These are phyloP conservation scores for Drosophila fulvimacula DNA, from an alignment of 2,888 invertebrate genomes.

Conservation along the genomic window DNA sequence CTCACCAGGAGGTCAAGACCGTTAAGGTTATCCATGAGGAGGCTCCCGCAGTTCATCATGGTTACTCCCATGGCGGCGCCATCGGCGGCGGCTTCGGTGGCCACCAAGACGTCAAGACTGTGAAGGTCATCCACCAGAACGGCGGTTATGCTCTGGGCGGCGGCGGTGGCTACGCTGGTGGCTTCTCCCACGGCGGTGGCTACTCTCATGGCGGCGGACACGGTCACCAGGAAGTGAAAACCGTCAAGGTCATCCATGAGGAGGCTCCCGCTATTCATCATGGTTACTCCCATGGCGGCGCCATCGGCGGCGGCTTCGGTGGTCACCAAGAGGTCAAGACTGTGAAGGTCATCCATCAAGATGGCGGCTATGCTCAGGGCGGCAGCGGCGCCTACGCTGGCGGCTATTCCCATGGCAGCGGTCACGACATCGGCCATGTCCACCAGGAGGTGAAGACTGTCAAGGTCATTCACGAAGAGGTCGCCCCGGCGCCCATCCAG, in stretches of 20 bases:
- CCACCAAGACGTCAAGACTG: slow-evolving; percentile 69
- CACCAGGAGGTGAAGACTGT: slow-evolving; percentile 58
- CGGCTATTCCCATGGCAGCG: slow-evolving; percentile 18
- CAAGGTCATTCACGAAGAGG: slow-evolving; percentile 69
- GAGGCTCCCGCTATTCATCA: background rate
- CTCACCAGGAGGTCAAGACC: slow-evolving; percentile 54
- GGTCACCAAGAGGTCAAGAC: slow-evolving; percentile 65
- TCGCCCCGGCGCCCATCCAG: slow-evolving; percentile 41
- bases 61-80: slow-evolving; percentile 43
- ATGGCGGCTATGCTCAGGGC: slow-evolving; percentile 44
- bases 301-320: slow-evolving; percentile 38
- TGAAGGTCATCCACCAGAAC: slow-evolving; percentile 71
- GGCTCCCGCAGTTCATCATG: slow-evolving; percentile 32
- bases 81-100: slow-evolving; percentile 39
- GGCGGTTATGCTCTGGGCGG: slow-evolving; percentile 50
- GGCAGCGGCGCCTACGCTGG: slow-evolving; percentile 43
- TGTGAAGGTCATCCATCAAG: slow-evolving; percentile 68
- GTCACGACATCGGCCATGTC: slow-evolving; percentile 32
- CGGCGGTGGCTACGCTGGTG: slow-evolving; percentile 47
- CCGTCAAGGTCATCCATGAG: slow-evolving; percentile 7
- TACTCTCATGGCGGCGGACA: slow-evolving; percentile 33
- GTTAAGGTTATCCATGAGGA: slow-evolving; percentile 58
- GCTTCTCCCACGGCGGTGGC: slow-evolving; percentile 40
- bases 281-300: slow-evolving; percentile 13
- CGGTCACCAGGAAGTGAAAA: slow-evolving; percentile 1